A percentile compares a stretch with the other conserved stretches of the same genome.
Conservation (phyloP, 2,113 vertebrate species). For the Oncorhynchus gorbuscha region DNA sequence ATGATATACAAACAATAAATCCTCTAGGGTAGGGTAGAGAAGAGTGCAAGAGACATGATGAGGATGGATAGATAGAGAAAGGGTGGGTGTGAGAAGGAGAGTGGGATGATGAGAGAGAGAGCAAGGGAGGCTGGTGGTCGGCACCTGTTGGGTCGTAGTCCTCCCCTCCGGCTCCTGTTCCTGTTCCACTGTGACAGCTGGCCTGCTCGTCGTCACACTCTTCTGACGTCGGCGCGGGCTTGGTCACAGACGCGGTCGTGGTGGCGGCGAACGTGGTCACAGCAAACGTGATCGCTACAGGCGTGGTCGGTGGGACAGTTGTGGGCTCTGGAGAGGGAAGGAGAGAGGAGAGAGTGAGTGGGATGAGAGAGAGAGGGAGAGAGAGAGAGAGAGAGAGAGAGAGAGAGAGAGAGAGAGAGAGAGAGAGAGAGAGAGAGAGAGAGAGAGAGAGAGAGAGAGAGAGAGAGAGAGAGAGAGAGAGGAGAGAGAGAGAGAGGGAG, state of each 20-base stretch:
- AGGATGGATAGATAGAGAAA: not conserved
- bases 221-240: conserved; percentile 69
- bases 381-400: not conserved
- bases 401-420: not conserved
- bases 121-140: conserved; percentile 32
- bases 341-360: not conserved
- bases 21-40: too few relatives aligned
- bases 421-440: too few relatives aligned
- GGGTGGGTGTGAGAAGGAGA: not conserved
- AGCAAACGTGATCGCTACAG: not conserved
- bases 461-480: not conserved
- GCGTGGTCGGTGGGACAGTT: not conserved
- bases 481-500: not conserved
- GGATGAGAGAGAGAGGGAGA: not conserved
- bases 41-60: too few relatives aligned
- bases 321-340: conserved; percentile 1
- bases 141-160: conserved; percentile 84
- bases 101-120: not conserved
- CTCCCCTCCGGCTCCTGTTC: conserved; percentile 72
- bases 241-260: conserved; percentile 62
- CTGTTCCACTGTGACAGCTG: conserved; percentile 76
- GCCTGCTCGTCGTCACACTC: conserved; percentile 80
- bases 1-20: too few relatives aligned
- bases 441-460: not conserved
- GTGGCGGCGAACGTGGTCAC: conserved; percentile 31